Conservation (phyloP, 2,113 vertebrate genomes). For the Tragelaphus imberbis region DNA sequence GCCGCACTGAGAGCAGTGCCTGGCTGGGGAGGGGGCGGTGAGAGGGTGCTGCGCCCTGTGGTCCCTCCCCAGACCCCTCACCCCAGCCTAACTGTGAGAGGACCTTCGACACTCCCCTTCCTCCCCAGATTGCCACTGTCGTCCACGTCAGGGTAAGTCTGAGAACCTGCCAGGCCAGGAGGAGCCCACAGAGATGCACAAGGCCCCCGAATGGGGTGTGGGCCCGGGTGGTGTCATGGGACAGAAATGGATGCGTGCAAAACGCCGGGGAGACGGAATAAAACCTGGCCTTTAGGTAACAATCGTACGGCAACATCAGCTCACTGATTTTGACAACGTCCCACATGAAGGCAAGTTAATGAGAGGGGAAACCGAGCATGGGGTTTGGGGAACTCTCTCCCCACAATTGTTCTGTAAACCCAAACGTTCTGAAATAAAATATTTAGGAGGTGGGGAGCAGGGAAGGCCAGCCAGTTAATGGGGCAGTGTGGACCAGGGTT, state of each 20-base stretch:
- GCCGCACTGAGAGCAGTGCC: rapidly evolving
- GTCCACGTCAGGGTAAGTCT: neutral
- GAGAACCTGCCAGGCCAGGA: neutral
- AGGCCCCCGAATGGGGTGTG: rapidly evolving
- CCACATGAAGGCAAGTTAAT: neutral
- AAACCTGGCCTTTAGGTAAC: neutral
- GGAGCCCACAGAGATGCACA: neutral
- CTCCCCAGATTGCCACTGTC: neutral
- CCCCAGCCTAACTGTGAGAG: neutral
- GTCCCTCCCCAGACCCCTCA: neutral
- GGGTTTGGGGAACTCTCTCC: neutral
- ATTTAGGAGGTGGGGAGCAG: neutral
- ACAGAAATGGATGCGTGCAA: rapidly evolving
- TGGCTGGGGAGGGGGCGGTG: neutral
- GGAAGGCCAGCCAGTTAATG: neutral
- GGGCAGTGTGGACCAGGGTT: too few species aligned
- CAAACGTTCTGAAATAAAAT: neutral
- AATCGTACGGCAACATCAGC: rapidly evolving
- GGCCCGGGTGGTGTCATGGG: neutral
- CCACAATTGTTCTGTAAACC: neutral
- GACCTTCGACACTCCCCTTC: neutral
- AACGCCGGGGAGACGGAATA: rapidly evolving
- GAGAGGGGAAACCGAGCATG: rapidly evolving
- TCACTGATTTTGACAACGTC: neutral
- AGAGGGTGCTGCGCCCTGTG: rapidly evolving